Base-by-base conservation (phyloP, 2,888 invertebrate species). In the Plebejus argus region DNA sequence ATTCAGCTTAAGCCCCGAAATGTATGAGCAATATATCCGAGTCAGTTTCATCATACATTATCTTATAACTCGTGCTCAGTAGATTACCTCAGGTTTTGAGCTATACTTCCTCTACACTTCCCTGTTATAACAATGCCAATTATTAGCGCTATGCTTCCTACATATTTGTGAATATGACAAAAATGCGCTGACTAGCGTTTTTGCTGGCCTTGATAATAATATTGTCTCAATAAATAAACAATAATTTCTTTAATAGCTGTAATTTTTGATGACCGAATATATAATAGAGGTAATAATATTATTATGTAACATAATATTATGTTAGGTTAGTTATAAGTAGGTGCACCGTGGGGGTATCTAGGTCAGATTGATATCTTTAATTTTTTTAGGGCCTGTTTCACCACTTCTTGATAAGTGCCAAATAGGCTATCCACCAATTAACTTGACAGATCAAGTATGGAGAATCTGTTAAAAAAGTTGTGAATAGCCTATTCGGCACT, bases 81-180 rank as follows among this genome's bases (percentile, higher is more conserved):
- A 33, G 28, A 66, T 33, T 28, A 66, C 15, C 66, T 66, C 28
- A 66, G 15, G 66, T 33, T 66, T 66, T 45, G 45, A 45, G 45
- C 7, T 3, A 39, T 39, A 39, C 71, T 71, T 71, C 71, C 71
- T 35, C 20, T 10, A 8, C 20, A 71, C 71, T 71, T 39, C 71
- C 71, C n/a, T 71, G 71, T 71, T 39, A 35, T 71, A 71, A 71
- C 71, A 71, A 71, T 71, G 71, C 39, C 39, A 71, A 71, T 66
- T 66, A 66, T 33, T 28, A 66, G 28, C 66, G 28, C 10, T 23
- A 61, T 35, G 39, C 71, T 71, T 71, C 71, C 71, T 35, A 10
- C 71, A 71, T n/a, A 66, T 66, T 66, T n/a, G 35, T 71, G 71
- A 39, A 71, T 71, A 71, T 71, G 71, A 71, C 71, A 39, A 71